These are phyloP conservation scores for Cryptocheilus praepositus DNA, from an alignment of 2,888 invertebrate species.

Conservation along the genomic window DNA sequence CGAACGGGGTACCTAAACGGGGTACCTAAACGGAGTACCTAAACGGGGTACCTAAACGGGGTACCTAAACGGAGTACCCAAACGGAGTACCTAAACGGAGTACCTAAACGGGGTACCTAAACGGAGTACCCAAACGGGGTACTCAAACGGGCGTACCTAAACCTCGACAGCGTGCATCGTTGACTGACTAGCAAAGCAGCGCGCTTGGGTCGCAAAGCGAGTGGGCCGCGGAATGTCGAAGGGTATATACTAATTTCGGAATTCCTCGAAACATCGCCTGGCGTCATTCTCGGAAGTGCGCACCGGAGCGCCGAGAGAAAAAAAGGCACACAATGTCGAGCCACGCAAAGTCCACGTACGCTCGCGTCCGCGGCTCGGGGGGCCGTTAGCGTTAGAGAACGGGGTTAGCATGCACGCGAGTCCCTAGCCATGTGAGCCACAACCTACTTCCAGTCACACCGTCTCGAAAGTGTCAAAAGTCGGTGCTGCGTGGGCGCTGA, in stretches of 20 bases:
- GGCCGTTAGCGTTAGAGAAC: constrained; percentile 2
- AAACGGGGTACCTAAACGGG: too few relatives aligned
- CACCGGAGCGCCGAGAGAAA: constrained; percentile 3
- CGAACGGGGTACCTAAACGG: too few relatives aligned
- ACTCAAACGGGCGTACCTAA: too few relatives aligned
- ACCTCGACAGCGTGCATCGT: too few relatives aligned
- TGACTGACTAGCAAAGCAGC: background rate
- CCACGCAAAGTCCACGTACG: too few relatives aligned
- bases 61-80: too few relatives aligned
- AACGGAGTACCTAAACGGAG: too few relatives aligned
- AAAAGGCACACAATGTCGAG: background rate
- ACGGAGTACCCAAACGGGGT: too few relatives aligned
- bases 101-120: too few relatives aligned
- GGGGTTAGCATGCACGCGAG: constrained; percentile 22
- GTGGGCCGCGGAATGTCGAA: constrained; percentile 14
- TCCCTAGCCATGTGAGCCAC: constrained; percentile 34
- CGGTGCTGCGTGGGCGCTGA: constrained; percentile 51
- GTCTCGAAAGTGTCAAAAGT: constrained; percentile 63
- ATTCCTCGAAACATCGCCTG: constrained; percentile 22
- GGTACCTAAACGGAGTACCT: too few relatives aligned
- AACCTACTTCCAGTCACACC: constrained; percentile 39
- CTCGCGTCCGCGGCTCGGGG: background rate
- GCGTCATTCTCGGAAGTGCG: constrained; percentile 1
- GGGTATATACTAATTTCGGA: constrained; percentile 27
- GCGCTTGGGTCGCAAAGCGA: background rate